Percentiles rank a stretch among this genome's conserved stretches.
phyloP scores from a whole-genome alignment of 2,888 invertebrate genomes.

The Cylindroiulus punctatus region DNA sequence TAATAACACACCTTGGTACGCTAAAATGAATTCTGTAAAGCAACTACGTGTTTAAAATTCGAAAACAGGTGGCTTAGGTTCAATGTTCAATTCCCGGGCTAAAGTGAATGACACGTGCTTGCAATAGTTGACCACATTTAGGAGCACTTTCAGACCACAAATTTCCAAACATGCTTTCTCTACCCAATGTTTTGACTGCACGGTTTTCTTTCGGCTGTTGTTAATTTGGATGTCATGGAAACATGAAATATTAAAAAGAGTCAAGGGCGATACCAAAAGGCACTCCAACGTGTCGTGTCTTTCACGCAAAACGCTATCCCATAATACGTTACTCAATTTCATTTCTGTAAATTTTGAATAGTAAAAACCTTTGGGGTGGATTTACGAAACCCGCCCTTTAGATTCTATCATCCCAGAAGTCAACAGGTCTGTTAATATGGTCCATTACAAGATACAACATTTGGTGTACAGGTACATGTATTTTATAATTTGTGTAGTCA shows the following conservation, averaged over 20 bases:
- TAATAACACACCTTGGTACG: not conserved
- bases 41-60: not conserved
- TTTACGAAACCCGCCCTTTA: no score
- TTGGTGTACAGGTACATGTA: no score
- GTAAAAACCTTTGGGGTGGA: no score
- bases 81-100: not conserved
- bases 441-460: no score
- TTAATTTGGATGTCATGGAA: slow-evolving; percentile 36
- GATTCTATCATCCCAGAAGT: no score
- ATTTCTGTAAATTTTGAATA: no score
- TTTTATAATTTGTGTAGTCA: no score
- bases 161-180: not conserved
- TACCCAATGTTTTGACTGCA: not conserved
- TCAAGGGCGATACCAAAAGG: not conserved
- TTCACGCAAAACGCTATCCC: no score
- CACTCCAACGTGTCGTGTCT: no score
- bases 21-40: not conserved
- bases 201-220: not conserved
- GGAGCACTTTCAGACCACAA: not conserved
- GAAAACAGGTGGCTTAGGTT: not conserved
- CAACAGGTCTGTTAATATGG: no score
- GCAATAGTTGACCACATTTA: not conserved
- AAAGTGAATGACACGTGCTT: not conserved
- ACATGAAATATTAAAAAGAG: slow-evolving; percentile 31
- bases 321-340: no score